Base-by-base conservation (phyloP, 2,888 invertebrate species). In the Zhengitettix transpicula region DNA sequence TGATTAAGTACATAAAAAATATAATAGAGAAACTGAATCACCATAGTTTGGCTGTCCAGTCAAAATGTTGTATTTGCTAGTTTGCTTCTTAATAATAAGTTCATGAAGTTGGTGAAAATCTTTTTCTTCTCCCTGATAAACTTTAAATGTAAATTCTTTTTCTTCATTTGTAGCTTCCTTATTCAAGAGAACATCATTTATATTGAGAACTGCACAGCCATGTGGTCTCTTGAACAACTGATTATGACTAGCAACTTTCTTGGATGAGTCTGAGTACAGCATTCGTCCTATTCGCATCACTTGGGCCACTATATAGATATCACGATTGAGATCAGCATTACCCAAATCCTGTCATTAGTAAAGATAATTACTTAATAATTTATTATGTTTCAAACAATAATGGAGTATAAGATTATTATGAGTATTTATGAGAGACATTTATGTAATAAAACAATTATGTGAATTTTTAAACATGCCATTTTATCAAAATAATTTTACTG, bases 51-150 rank as follows among this genome's bases (percentile, higher is more conserved):
- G 87, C 69, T 89, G 90, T 60, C 87, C 87, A 0, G 87, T 84
- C 56, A 92, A 75, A 17, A 87, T 84, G 66, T 85, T 89, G 70
- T 84, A 90, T 74, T 93, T 93, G 67, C 85, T 86, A 58, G 83
- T 89, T 61, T 87, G 84, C 71, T 87, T 89, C 66, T 86, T 82
- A 65, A 96, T 92, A 28, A 95, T 80, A 69, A 87, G 83, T 70
- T 96, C 95, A 71, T 93, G 94, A 60, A 94, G 74, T 69, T 89
- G 88, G 70, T 89, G 85, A 67, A 91, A 95, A 70, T 94, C 93
- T 72, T 89, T 92, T 71, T 95, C 78, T 71, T 90, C 89, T 57
- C 86, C 84, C 76, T 89, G 89, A 68, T 83, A 88, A 1, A 91
- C 84, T 78, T 87, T 88, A 68, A 88, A 84, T 51, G 83, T 87